phyloP scores from a whole-genome alignment of 2,888 invertebrate species.

The Melikaiella ostensackeni region DNA sequence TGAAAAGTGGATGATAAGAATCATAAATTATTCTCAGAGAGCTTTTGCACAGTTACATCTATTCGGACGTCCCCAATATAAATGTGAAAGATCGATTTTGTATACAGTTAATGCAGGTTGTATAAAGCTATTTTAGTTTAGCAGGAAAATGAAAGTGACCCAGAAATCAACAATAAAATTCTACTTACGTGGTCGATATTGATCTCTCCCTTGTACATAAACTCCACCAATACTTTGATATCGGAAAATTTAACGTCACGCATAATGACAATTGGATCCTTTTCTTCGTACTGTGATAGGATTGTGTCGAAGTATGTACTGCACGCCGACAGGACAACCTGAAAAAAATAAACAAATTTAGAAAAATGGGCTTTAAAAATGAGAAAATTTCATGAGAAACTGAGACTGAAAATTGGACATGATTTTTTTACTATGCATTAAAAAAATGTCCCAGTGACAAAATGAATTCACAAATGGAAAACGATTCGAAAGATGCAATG shows the following conservation, averaged over 20 bases:
- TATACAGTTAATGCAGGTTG: conserved; percentile 19
- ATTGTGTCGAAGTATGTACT: conserved; percentile 94
- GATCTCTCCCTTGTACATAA: conserved; percentile 97
- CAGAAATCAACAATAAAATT: conserved; percentile 50
- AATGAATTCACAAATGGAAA: not conserved
- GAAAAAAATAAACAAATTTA: conserved; percentile 62
- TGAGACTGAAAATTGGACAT: not conserved
- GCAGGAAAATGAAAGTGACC: conserved; percentile 32
- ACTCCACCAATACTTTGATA: conserved; percentile 92
- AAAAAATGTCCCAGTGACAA: not conserved
- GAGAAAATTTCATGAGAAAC: not conserved
- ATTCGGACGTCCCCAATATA: not conserved
- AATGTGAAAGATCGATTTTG: conserved; percentile 16
- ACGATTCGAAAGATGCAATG: not conserved
- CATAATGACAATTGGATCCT: conserved; percentile 90
- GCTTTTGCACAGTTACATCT: conserved; percentile 17
- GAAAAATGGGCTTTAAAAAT: not conserved
- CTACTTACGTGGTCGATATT: conserved; percentile 93
- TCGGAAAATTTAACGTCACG: conserved; percentile 95
- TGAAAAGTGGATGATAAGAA: not conserved
- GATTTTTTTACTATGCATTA: too few species aligned
- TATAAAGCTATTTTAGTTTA: conserved; percentile 33
- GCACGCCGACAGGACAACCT: conserved; percentile 94
- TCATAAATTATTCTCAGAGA: conserved; percentile 1
- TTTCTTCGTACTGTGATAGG: conserved; percentile 88